These are phyloP conservation scores for Squalus acanthias DNA, from an alignment of 2,797 vertebrate species.

Conservation along the genomic window DNA sequence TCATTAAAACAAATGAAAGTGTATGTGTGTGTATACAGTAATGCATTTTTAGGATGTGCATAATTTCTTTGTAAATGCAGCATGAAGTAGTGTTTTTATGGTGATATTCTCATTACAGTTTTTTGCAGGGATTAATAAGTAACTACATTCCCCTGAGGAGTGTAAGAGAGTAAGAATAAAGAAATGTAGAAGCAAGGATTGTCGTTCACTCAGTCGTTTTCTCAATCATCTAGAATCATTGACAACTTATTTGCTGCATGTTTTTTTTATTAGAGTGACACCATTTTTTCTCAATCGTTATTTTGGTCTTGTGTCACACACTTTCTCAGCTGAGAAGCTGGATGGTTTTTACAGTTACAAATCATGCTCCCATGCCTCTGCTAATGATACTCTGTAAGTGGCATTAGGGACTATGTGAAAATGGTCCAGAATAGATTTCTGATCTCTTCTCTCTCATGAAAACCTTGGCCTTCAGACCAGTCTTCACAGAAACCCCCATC, in stretches of 20 bases:
- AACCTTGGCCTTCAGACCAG: background rate
- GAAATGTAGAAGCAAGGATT: background rate
- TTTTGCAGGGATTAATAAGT: background rate
- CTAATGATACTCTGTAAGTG: too few species aligned
- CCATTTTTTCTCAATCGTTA: background rate
- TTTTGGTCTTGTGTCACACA: background rate
- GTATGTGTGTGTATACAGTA: background rate
- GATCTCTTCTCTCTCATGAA: background rate
- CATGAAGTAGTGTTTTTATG: background rate
- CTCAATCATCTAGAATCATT: background rate
- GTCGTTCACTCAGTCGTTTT: background rate
- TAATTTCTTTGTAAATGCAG: too few species aligned
- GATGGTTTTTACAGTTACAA: background rate
- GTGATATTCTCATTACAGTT: background rate
- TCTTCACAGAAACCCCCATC: background rate
- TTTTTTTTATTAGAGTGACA: background rate
- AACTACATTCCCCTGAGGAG: background rate
- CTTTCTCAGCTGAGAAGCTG: background rate
- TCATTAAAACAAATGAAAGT: background rate
- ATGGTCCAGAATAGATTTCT: background rate
- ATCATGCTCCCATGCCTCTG: background rate
- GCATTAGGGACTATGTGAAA: too few species aligned
- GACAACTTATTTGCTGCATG: background rate
- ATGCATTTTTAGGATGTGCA: background rate
- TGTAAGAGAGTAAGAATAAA: background rate